Evolutionary conservation across 1,140 invertebrate species (phyloP), one percentile per base, ranked within the genome.

Genomic region (Drosophila littoralis): DNA sequence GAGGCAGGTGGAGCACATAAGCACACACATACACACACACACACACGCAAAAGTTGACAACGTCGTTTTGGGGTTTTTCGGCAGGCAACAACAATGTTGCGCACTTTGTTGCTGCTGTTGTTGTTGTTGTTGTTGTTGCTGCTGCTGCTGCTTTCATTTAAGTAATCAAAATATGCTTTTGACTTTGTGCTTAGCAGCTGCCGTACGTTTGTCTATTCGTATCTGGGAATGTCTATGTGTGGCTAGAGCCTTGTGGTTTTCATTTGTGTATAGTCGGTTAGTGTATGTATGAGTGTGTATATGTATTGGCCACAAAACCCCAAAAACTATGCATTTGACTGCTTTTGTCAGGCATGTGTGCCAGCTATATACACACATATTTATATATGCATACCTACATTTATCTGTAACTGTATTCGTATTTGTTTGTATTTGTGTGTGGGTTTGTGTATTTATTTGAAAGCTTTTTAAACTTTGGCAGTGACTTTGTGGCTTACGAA

Each of bases 161-260:
- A 88, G 84, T 88, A 88, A 88, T 88, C 84, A 88, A 88, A 88
- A 88, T 88, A 88, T 88, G 84, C 85, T 89, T 86, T 86, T 88
- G 83, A 83, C 83, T 89, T 79, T 61, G 67, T 79, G 70, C 75
- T 85, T 79, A 85, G 83, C 82, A 85, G 82, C 83, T 85, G 82
- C 43, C 33, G 61, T 72, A 36, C 52, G 35, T 58, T 45, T 22
- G 50, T 58, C 54, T 15, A 7, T 35, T 64, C 13, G 35, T 75
- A 45, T 77, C 58, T 55, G 51, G 75, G 57, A 32, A 15, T 28
- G 38, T 32, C 5, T 55, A 4, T 55, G 7, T 59, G 63, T 67
- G 69, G 69, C 46, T 58, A 45, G 63, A 46, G 36, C 63, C 75
- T 64, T 88, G 83, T 58, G 83, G 83, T 77, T 83, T 83, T 36